Evolutionary conservation across 2,797 vertebrate species (phyloP), one percentile per base, ranked within the genome.

Genomic region (Adrianichthys oophorus): DNA sequence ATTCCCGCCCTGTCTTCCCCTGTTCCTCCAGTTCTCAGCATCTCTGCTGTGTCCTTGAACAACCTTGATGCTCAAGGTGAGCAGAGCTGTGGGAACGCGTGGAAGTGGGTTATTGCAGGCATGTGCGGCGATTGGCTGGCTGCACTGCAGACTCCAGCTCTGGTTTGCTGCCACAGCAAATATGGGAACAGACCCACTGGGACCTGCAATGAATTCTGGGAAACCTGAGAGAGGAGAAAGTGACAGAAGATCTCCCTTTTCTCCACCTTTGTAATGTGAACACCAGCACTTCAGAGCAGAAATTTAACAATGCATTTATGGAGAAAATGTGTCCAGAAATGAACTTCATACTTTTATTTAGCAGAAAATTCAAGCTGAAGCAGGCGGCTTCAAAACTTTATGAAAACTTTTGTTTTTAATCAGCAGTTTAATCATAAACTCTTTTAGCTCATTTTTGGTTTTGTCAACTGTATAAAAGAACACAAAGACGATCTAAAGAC

Each of bases 21-120:
- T 24, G 43, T 24, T 55, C 41, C 40, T 15, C 15, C 55, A 62
- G 7, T 17, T 67, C 44, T 16, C 26, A 44, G 10, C 12, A n/a
- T 48, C 32, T 54, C 52, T 50, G 26, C 23, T 60, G 44, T 53
- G 41, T 61, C 68, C 61, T 72, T 69, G 60, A 2, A 37, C 58
- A 76, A 79, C 79, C 80, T 84, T 80, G 56, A 69, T 58, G 53
- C 52, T 80, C 80, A 87, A 87, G 83, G 83, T 82, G 63, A 81
- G 52, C 53, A 29, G 48, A 52, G 58, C 41, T 23, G 57, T 41
- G 42, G 13, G 12, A 15, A 4, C 45, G 50, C 43, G 40, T 64
- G 62, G 58, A 79, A 80, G 68, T 84, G 74, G 76, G 80, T 74
- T 73, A 51, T 60, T 68, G 71, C 67, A 10, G 52, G 37, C 53